phyloP scores from a whole-genome alignment of 1,140 invertebrate genomes.

The Chironomus tepperi region DNA sequence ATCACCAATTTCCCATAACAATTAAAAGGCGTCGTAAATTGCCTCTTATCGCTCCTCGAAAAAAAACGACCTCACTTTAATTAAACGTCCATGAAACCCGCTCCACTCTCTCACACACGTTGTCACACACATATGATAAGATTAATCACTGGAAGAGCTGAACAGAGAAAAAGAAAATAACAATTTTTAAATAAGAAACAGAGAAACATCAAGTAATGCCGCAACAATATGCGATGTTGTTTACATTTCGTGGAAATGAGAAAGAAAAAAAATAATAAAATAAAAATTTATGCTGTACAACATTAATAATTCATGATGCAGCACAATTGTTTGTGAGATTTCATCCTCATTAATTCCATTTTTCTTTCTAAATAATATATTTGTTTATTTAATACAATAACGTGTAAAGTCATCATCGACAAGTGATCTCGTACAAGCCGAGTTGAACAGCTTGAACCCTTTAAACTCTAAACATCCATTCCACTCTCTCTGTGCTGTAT shows the following conservation, averaged over 20 bases:
- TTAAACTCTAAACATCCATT: too few species aligned
- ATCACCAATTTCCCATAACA: not conserved
- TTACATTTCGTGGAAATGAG: not conserved
- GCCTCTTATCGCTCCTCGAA: not conserved
- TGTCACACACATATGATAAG: not conserved
- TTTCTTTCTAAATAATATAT: too few species aligned
- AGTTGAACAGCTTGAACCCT: too few species aligned
- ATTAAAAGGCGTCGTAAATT: not conserved
- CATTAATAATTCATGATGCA: conserved; percentile 9
- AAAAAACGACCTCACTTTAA: not conserved
- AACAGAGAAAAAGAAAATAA: not conserved
- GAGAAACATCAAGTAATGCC: not conserved
- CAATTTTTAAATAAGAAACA: not conserved
- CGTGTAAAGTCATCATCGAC: too few species aligned
- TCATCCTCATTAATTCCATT: not conserved
- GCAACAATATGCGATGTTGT: conserved; percentile 1
- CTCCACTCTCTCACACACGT: not conserved
- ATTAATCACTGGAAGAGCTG: not conserved
- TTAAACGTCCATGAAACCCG: not conserved
- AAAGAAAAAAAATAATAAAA: not conserved
- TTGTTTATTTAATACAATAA: too few species aligned
- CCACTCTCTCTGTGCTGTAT: not conserved
- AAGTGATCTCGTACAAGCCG: too few species aligned
- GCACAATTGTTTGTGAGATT: not conserved
- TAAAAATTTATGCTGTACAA: not conserved